These are phyloP conservation scores for Pseudoips prasinana DNA, from an alignment of 2,888 invertebrate genomes.

Conservation along the genomic window DNA sequence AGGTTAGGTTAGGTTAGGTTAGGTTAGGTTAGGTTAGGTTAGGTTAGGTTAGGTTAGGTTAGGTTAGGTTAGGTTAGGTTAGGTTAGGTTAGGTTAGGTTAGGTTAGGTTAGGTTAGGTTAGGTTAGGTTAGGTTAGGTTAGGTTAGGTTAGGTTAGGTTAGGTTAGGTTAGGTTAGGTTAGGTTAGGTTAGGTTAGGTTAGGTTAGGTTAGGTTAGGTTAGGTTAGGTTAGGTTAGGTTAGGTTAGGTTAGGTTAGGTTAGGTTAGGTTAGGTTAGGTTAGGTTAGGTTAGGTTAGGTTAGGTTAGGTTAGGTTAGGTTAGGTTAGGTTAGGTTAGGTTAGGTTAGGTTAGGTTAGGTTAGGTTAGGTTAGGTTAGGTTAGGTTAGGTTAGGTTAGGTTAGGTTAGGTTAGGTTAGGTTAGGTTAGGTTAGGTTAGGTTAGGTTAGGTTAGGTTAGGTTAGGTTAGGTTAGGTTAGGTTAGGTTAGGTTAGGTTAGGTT, in stretches of 20 bases:
- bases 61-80: slow-evolving; percentile 15
- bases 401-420: slow-evolving; percentile 18
- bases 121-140: slow-evolving; percentile 13
- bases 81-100: slow-evolving; percentile 14
- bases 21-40: slow-evolving; percentile 14
- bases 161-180: slow-evolving; percentile 15
- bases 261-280: slow-evolving; percentile 13
- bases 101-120: slow-evolving; percentile 13
- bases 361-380: slow-evolving; percentile 16
- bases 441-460: slow-evolving; percentile 15
- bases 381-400: slow-evolving; percentile 19
- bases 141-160: slow-evolving; percentile 15
- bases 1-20: slow-evolving; percentile 13
- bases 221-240: slow-evolving; percentile 18
- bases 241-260: slow-evolving; percentile 17
- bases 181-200: slow-evolving; percentile 14
- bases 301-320: slow-evolving; percentile 17
- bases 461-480: slow-evolving; percentile 12
- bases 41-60: slow-evolving; percentile 12
- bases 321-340: slow-evolving; percentile 19
- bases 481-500: slow-evolving; percentile 14
- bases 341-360: slow-evolving; percentile 15
- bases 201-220: slow-evolving; percentile 18
- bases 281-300: slow-evolving; percentile 13
- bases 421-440: slow-evolving; percentile 15